Base-by-base conservation (phyloP, 2,797 vertebrate genomes). In the Hydrophis major region DNA sequence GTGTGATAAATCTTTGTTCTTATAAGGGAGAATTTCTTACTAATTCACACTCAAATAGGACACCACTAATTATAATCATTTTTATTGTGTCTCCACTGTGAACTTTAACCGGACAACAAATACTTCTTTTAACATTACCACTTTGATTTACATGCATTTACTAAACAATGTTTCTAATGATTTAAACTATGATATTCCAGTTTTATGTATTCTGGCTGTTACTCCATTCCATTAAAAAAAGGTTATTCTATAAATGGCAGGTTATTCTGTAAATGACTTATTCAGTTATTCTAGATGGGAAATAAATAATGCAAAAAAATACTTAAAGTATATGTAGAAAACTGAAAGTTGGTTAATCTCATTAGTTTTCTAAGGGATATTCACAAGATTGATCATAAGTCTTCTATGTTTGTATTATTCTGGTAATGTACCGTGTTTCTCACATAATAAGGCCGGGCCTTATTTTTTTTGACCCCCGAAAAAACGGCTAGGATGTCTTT, bases 1-100 rank as follows among this genome's bases (percentile, higher is more conserved):
- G 92, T 18, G 3, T 50, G n/a, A 93, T 86, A 93, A 78, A 22
- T 28, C 92, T 95, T 93, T 92, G 94, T 90, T 90, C 87, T 93
- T 92, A 93, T n/a, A 92, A 20, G 53, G n/a, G 25, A 92, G 61
- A 93, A 89, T 69, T 91, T 32, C 91, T 56, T 50, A 91, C 88
- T 93, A 90, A 92, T 92, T 94, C 90, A 92, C 86, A 92, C 66
- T 93, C 93, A 95, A 89, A 93, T 90, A 90, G 69, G 94, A 37
- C 89, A 94, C 14, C 61, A 93, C 50, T 88, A 87, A 86, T 93
- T 91, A 42, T 14, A 56, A 92, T 87, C 57, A 86, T 93, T 92
- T 94, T 93, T 96, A 88, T 74, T 57, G 14, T 0, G 6, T 27
- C 22, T 47, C 88, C 92, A 42, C 14, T 56, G 89, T 32, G 63